Base-by-base conservation (phyloP, 2,113 vertebrate species). In the Bombycilla garrulus region DNA sequence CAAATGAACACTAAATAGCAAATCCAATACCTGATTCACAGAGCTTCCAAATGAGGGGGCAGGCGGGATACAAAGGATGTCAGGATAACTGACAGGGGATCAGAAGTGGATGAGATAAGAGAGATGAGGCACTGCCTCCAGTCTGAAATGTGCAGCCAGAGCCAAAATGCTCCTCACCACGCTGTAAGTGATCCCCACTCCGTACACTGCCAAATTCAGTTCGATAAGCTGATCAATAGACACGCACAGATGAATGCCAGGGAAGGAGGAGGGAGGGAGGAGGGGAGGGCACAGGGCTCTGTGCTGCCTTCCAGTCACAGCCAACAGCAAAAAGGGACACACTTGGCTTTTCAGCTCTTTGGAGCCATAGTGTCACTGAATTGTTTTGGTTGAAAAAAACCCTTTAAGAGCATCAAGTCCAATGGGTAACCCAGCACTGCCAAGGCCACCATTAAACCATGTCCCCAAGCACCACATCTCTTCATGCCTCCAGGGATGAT, bases 141-240 rank as follows among this genome's bases (percentile, higher is more conserved):
- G 35, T 38, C 51, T 72, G 71, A 69, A 58, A 70, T 0, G 2
- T 29, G 20, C 48, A 69, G 2, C 29, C 58, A n/a, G 29, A 88
- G 82, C 28, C 35, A 26, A 62, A 80, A 61, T 2, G 6, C 50
- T 40, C 31, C 17, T 61, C 24, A 3, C 6, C 15, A 1, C 1
- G 1, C 0, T 1, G 17, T 23, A 16, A 45, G 5, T 23, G n/a
- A 14, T 23, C 36, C 57, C 58, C 21, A 2, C 21, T 16, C n/a
- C 33, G 8, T 14, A 5, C 62, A 0, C 58, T 53, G 60, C 53
- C 71, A 25, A 45, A 50, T 31, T 22, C 77, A 19, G 64, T 2
- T 86, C 10, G 5, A 36, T 77, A 40, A 69, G 58, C 28, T 42
- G 67, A 62, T 86, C 67, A 5, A 83, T 83, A 24, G 86, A 38